Conservation (phyloP, 2,797 vertebrate species). For the Trematomus bernacchii region DNA sequence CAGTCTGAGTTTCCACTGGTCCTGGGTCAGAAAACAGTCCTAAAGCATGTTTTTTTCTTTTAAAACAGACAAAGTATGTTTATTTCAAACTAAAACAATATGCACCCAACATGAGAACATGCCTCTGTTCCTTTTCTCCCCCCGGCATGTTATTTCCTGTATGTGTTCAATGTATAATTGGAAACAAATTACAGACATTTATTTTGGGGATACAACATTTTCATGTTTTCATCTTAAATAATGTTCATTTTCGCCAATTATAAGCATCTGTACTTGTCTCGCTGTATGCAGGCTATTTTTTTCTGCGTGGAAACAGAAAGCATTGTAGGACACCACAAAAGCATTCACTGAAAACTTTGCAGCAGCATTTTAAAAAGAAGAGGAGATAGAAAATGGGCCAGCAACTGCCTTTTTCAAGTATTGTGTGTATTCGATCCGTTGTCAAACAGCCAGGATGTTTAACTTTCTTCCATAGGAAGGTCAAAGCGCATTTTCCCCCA, state of each 20-base stretch:
- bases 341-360: constrained; percentile 94
- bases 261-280: constrained; percentile 88
- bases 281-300: constrained; percentile 77
- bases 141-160: constrained; percentile 71
- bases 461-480: constrained; percentile 99
- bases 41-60: constrained; percentile 91
- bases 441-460: constrained; percentile 90
- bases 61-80: constrained; percentile 98
- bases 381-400: constrained; percentile 88
- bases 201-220: constrained; percentile 94
- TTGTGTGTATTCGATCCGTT: constrained; percentile 87
- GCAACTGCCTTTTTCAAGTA: constrained; percentile 89
- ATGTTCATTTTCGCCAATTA: constrained; percentile 66
- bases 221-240: constrained; percentile 86
- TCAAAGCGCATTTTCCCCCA: constrained; percentile 78
- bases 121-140: constrained; percentile 74
- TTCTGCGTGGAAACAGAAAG: constrained; percentile 87
- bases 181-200: constrained; percentile 98
- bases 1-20: constrained; percentile 72
- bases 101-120: constrained; percentile 93
- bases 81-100: constrained; percentile 99
- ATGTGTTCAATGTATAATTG: constrained; percentile 92
- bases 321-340: constrained; percentile 91
- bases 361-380: constrained; percentile 91
- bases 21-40: constrained; percentile 93